These are phyloP conservation scores for Tyria jacobaeae DNA, from an alignment of 2,888 invertebrate species.

Conservation along the genomic window DNA sequence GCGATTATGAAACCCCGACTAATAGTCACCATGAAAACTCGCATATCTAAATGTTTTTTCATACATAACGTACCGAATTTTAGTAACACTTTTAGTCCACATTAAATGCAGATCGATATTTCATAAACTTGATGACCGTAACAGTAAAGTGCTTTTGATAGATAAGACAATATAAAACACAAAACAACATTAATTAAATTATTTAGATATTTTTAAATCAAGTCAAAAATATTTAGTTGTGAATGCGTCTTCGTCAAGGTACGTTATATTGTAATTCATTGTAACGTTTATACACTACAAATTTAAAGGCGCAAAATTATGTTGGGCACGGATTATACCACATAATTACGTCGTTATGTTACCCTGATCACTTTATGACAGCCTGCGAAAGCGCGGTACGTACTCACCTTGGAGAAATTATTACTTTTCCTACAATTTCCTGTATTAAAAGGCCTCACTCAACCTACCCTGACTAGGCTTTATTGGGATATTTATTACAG, in stretches of 20 bases:
- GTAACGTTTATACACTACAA: slow-evolving; percentile 30
- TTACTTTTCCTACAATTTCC: slow-evolving; percentile 7
- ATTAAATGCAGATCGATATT: background rate
- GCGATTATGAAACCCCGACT: background rate
- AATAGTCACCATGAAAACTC: background rate
- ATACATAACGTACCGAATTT: background rate
- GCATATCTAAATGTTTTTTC: background rate
- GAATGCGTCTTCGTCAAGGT: background rate
- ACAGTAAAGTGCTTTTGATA: no score
- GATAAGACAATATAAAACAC: no score
- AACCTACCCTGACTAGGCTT: background rate
- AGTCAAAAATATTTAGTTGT: background rate
- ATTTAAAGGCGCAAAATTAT: slow-evolving; percentile 32
- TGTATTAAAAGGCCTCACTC: background rate
- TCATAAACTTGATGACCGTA: no score
- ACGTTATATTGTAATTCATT: slow-evolving; percentile 28
- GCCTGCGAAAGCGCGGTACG: background rate
- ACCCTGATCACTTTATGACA: slow-evolving; percentile 32
- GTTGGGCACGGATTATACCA: slow-evolving; percentile 14
- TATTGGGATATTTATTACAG: no score
- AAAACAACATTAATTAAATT: background rate
- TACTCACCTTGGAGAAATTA: background rate
- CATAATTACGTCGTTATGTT: slow-evolving; percentile 39
- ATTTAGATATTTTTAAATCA: background rate
- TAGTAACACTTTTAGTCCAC: background rate